Conservation (phyloP, 2,113 vertebrate species). For the Nothobranchius furzeri region DNA sequence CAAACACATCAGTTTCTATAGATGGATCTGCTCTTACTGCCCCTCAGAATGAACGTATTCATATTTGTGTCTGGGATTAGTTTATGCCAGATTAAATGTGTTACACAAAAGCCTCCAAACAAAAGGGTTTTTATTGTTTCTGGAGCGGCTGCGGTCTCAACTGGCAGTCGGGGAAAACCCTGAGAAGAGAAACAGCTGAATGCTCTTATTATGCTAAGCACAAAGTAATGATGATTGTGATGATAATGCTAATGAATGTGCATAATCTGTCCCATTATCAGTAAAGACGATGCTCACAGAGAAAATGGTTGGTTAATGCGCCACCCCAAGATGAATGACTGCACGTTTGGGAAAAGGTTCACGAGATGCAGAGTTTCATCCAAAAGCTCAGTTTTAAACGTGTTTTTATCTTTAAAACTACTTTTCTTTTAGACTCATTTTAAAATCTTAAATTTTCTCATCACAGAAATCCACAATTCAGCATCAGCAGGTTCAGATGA, state of each 20-base stretch:
- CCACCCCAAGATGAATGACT: conserved; percentile 59
- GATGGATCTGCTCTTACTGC: neutral
- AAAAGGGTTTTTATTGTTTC: conserved; percentile 14
- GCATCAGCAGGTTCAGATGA: too few species aligned
- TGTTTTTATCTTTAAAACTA: too few species aligned
- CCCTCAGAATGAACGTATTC: conserved; percentile 8
- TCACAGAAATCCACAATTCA: too few species aligned
- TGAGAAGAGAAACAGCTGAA: conserved; percentile 38
- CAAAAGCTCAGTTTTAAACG: too few species aligned
- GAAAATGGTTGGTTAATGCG: conserved; percentile 65
- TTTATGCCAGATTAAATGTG: conserved; percentile 16
- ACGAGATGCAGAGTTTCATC: conserved; percentile 28
- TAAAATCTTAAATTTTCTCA: too few species aligned
- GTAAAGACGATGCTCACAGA: conserved; percentile 45
- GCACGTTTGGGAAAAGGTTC: conserved; percentile 28
- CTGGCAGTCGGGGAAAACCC: conserved; percentile 10
- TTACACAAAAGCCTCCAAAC: conserved; percentile 5
- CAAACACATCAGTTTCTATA: neutral
- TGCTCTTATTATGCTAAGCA: conserved; percentile 57
- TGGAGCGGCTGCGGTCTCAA: conserved; percentile 7
- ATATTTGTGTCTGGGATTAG: conserved; percentile 5
- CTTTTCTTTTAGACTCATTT: too few species aligned
- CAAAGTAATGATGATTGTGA: conserved; percentile 65
- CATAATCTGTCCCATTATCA: conserved; percentile 72
- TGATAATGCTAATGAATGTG: conserved; percentile 75